Percentiles rank a stretch among this genome's conserved stretches.
Evolutionary conservation across 2,113 vertebrate species (phyloP).

Genomic region (Clarias macrocephalus): DNA sequence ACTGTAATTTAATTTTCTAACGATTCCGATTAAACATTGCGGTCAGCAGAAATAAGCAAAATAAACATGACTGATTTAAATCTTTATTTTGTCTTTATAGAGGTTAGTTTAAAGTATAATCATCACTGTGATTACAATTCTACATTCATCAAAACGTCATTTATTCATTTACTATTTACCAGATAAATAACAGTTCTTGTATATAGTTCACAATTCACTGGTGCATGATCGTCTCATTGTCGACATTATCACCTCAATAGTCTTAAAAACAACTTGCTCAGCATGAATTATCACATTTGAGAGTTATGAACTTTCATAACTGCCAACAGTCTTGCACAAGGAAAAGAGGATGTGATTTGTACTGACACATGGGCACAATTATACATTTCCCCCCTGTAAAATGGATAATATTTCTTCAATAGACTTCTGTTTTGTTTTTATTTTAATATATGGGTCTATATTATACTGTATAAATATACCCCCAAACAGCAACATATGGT

Average conservation of each 20-base stretch:
- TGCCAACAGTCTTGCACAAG: background rate
- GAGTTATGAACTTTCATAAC: constrained; percentile 6
- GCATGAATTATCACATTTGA: constrained; percentile 15
- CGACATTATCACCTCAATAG: constrained; percentile 30
- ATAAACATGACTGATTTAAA: background rate
- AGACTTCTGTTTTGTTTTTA: background rate
- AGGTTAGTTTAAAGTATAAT: background rate
- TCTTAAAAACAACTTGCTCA: constrained; percentile 6
- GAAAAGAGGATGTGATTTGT: background rate
- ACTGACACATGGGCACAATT: constrained; percentile 2
- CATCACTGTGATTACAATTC: background rate
- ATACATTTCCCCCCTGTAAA: background rate
- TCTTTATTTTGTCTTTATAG: background rate
- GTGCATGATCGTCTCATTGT: constrained; percentile 40
- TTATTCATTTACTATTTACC: constrained; percentile 1
- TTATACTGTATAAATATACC: background rate
- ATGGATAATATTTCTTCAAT: background rate
- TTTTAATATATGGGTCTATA: background rate
- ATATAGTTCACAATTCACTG: constrained; percentile 66
- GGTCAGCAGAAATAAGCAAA: background rate
- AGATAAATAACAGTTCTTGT: constrained; percentile 47
- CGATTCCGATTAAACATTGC: background rate
- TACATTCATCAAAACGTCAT: background rate
- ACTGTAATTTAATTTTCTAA: background rate
- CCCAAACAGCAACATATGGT: background rate